Percentiles rank a stretch among this genome's conserved stretches.
Conservation (phyloP, 2,888 invertebrate genomes). For the Apantesis nais region DNA sequence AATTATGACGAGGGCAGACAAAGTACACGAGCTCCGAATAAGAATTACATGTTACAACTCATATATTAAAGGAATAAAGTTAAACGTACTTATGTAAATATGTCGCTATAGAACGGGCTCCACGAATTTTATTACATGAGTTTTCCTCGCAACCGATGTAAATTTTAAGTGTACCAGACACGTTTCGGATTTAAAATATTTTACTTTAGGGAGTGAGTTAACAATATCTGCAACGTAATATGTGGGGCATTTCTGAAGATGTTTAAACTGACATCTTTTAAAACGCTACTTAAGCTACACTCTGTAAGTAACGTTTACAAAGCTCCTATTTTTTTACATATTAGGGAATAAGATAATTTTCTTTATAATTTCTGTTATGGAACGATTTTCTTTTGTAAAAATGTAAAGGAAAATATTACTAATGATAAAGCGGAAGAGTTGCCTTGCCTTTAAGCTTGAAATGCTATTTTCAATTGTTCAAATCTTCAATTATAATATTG, state of each 20-base stretch:
- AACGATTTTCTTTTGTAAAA: background rate
- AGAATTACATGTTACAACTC: slow-evolving; percentile 45
- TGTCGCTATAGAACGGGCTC: slow-evolving; percentile 39
- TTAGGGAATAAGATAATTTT: background rate
- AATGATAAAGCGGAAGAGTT: too few species aligned
- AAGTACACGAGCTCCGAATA: slow-evolving; percentile 41
- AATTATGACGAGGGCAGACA: slow-evolving; percentile 37
- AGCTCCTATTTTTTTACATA: background rate
- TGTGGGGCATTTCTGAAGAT: slow-evolving; percentile 18
- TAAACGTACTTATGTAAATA: slow-evolving; percentile 43
- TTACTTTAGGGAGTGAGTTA: slow-evolving; percentile 34
- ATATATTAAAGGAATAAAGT: slow-evolving; percentile 45
- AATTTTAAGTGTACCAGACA: slow-evolving; percentile 45
- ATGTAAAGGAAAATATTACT: too few species aligned
- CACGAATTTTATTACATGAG: slow-evolving; percentile 42
- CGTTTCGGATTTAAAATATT: slow-evolving; percentile 38
- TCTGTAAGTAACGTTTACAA: background rate
- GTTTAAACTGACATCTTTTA: slow-evolving; percentile 13
- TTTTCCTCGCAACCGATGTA: slow-evolving; percentile 43
- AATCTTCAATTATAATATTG: too few species aligned
- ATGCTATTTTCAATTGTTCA: too few species aligned
- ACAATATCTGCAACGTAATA: slow-evolving; percentile 27
- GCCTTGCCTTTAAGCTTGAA: too few species aligned
- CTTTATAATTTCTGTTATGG: too few species aligned
- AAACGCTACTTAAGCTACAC: background rate